Evolutionary conservation across 2,797 vertebrate genomes (phyloP).

Genomic region (Gymnocypris eckloni): DNA sequence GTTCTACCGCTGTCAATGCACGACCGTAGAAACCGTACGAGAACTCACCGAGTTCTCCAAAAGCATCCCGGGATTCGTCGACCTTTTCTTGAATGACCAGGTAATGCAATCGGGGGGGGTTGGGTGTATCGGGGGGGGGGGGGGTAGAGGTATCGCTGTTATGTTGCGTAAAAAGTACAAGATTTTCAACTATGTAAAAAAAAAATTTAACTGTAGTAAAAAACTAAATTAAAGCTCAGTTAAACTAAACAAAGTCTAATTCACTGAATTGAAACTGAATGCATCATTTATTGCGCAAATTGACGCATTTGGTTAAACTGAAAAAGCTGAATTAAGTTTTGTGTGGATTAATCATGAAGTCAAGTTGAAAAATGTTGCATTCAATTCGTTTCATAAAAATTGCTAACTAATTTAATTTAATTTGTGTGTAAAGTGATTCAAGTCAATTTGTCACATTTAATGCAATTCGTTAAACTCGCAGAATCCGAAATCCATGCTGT

Average conservation of each 20-base stretch:
- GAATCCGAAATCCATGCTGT: neutral
- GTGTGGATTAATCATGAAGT: neutral
- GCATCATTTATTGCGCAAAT: neutral
- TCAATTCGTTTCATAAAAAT: too few species aligned
- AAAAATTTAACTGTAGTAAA: too few species aligned
- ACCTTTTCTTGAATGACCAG: slow-evolving; percentile 87
- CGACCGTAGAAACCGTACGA: slow-evolving; percentile 84
- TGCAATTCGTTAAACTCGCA: neutral
- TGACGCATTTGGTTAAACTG: neutral
- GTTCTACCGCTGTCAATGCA: slow-evolving; percentile 88
- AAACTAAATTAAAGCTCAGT: too few species aligned
- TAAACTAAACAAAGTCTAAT: neutral
- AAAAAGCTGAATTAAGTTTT: neutral
- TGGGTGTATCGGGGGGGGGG: too few species aligned
- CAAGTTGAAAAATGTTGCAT: neutral
- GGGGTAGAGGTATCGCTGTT: too few species aligned
- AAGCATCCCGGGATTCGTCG: slow-evolving; percentile 84
- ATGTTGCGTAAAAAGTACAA: neutral
- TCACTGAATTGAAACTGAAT: neutral
- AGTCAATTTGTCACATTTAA: neutral
- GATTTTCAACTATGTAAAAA: neutral
- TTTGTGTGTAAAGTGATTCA: neutral
- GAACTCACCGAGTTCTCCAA: slow-evolving; percentile 88
- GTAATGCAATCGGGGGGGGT: slow-evolving; percentile 3
- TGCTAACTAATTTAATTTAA: too few species aligned